These are phyloP conservation scores for Unio pictorum DNA, from an alignment of 2,888 invertebrate species.

Conservation along the genomic window DNA sequence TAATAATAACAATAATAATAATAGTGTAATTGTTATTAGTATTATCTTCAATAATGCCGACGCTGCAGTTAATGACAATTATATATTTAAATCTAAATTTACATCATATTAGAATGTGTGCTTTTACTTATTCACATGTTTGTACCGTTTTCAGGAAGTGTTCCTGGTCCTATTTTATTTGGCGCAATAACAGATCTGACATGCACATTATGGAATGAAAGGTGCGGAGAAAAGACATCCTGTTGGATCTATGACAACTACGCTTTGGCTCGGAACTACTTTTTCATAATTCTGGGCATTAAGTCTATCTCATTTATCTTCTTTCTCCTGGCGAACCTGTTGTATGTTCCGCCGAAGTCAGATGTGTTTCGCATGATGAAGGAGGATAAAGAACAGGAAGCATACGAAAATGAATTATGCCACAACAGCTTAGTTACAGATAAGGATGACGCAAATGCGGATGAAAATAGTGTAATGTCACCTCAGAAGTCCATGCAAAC, in stretches of 20 bases:
- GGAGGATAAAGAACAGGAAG: no score
- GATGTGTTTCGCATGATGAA: neutral
- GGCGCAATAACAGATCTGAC: constrained; percentile 46
- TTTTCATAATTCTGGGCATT: constrained; percentile 33
- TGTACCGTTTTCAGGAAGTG: constrained; percentile 33
- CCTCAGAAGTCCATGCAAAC: no score
- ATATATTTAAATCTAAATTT: no score
- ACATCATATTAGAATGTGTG: no score
- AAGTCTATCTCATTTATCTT: constrained; percentile 34
- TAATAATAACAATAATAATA: no score
- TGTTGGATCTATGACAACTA: constrained; percentile 48
- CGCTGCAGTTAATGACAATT: no score
- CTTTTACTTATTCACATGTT: neutral
- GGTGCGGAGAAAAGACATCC: constrained; percentile 40
- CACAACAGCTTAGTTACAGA: no score
- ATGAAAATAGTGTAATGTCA: no score
- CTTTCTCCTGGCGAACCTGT: constrained; percentile 36
- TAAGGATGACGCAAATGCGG: no score
- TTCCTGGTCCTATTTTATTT: constrained; percentile 47
- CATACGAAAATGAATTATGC: no score
- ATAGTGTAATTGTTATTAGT: no score
- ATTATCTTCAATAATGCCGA: no score
- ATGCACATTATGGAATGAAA: constrained; percentile 42
- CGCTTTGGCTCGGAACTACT: constrained; percentile 42
- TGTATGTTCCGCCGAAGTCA: constrained; percentile 36